Percentiles rank a stretch among this genome's conserved stretches.
Conservation (phyloP, 2,888 invertebrate species). For the Osedax frankpressi region DNA sequence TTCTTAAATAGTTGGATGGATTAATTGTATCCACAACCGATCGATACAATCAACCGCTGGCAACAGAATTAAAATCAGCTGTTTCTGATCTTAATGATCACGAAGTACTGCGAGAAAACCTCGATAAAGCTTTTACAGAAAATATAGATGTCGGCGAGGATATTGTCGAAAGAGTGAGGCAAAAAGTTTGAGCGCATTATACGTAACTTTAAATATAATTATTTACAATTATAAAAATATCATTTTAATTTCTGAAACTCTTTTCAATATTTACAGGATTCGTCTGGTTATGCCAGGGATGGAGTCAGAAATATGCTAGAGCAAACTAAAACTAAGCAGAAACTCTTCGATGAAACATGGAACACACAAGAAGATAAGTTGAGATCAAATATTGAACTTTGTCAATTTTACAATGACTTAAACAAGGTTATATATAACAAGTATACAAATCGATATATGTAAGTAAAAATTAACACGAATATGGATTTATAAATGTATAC, state of each 20-base stretch:
- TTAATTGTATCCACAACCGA: conserved; percentile 53
- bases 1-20: conserved; percentile 53
- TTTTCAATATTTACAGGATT: conserved; percentile 49
- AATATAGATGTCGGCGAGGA: conserved; percentile 57
- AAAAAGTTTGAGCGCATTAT: conserved; percentile 48
- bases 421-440: conserved; percentile 25
- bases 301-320: conserved; percentile 60
- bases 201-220: neutral
- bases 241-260: neutral
- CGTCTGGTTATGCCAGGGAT: conserved; percentile 55
- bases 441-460: neutral
- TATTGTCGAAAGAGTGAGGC: conserved; percentile 57
- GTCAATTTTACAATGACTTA: conserved; percentile 57
- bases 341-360: conserved; percentile 58
- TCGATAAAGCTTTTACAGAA: conserved; percentile 55
- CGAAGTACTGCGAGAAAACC: conserved; percentile 55
- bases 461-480: neutral
- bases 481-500: neutral
- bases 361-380: conserved; percentile 53
- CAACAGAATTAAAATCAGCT: conserved; percentile 49
- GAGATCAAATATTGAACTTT: conserved; percentile 55
- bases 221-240: neutral
- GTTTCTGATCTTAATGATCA: conserved; percentile 54
- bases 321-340: conserved; percentile 53
- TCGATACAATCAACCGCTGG: conserved; percentile 46